phyloP scores from a whole-genome alignment of 2,797 vertebrate genomes.

The Siniperca undulata region DNA sequence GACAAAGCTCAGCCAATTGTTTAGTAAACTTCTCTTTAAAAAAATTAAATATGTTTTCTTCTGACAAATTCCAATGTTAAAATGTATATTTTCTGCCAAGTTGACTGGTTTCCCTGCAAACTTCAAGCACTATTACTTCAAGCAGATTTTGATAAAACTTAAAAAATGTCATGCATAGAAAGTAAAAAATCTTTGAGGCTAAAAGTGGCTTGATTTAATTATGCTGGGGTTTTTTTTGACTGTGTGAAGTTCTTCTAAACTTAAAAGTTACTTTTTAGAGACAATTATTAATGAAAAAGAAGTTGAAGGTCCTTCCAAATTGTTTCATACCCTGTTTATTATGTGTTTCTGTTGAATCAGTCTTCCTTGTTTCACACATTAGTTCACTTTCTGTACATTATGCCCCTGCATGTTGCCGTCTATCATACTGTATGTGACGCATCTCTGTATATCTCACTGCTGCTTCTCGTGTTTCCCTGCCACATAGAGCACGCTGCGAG shows the following conservation, averaged over 20 bases:
- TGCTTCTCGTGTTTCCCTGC: constrained; percentile 61
- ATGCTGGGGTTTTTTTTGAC: background rate
- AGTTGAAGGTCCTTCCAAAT: background rate
- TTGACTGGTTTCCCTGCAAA: background rate
- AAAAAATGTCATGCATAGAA: background rate
- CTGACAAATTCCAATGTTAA: background rate
- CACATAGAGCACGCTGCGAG: constrained; percentile 68
- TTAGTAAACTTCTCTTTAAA: background rate
- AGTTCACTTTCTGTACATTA: constrained; percentile 13
- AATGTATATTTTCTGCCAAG: background rate
- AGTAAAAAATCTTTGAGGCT: background rate
- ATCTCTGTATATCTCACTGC: constrained; percentile 49
- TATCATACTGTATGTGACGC: constrained; percentile 35
- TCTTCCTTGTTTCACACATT: background rate
- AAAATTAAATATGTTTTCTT: background rate
- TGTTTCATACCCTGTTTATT: background rate
- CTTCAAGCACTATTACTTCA: background rate
- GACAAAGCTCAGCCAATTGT: background rate
- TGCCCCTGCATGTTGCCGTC: constrained; percentile 10
- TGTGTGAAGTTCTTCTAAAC: background rate
- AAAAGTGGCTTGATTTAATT: background rate
- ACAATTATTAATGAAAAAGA: background rate
- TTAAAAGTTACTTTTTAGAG: background rate
- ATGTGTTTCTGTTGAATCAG: background rate
- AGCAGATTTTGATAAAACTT: background rate